A percentile compares a stretch with the other conserved stretches of the same genome.
These are phyloP conservation scores for Nomada fucata DNA, from an alignment of 2,888 invertebrate genomes.

Conservation along the genomic window DNA sequence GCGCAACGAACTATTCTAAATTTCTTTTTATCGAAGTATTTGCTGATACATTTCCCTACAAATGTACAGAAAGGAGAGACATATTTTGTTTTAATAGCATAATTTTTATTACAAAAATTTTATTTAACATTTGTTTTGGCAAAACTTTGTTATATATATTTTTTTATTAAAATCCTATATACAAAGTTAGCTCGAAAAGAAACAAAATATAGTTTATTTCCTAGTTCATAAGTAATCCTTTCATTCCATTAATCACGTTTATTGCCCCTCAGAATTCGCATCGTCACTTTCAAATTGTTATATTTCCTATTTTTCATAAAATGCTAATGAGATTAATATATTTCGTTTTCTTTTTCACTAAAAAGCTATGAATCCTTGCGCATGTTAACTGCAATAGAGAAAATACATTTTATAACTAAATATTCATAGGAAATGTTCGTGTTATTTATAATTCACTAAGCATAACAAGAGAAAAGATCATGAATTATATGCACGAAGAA, in stretches of 20 bases:
- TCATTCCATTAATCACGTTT: constrained; percentile 8
- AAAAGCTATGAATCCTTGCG: constrained; percentile 19
- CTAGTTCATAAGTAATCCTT: constrained; percentile 18
- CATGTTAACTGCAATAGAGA: constrained; percentile 45
- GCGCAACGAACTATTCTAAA: neutral
- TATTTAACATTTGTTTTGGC: constrained; percentile 37
- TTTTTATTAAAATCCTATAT: constrained; percentile 58
- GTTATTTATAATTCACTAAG: neutral
- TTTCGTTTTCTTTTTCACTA: neutral
- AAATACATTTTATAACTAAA: neutral
- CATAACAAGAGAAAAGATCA: neutral
- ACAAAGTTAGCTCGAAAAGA: constrained; percentile 47
- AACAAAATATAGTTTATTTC: constrained; percentile 29
- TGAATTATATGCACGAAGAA: neutral
- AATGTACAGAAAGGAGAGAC: neutral
- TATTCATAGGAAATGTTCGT: neutral
- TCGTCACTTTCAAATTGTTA: neutral
- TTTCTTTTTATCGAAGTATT: neutral
- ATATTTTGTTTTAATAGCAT: constrained; percentile 8
- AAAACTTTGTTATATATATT: constrained; percentile 33
- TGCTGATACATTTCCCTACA: neutral
- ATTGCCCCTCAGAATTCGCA: constrained; percentile 12
- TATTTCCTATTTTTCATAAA: neutral
- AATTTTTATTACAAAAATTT: constrained; percentile 36
- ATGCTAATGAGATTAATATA: constrained; percentile 12